These are phyloP conservation scores for Nemotelus nigrinus DNA, from an alignment of 2,888 invertebrate species.

Conservation along the genomic window DNA sequence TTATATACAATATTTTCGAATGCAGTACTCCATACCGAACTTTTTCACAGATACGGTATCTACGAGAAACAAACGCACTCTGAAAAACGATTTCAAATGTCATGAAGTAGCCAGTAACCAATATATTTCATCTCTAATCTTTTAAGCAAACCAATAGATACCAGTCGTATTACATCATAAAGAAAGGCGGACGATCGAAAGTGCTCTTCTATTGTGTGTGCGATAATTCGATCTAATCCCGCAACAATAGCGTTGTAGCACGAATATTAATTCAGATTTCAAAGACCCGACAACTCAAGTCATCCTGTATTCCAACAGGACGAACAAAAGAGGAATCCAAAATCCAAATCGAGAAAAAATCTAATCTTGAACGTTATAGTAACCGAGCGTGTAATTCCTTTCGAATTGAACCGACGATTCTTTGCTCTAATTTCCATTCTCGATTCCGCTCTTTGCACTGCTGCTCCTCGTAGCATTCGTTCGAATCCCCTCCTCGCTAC, in stretches of 20 bases:
- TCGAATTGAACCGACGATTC: conserved; percentile 2
- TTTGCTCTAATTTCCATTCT: conserved; percentile 27
- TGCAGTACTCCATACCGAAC: no score
- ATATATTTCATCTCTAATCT: conserved; percentile 30
- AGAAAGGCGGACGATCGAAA: conserved; percentile 18
- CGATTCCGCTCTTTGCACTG: conserved; percentile 27
- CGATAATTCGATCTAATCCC: conserved; percentile 44
- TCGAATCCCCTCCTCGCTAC: neutral
- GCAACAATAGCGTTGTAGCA: conserved; percentile 39
- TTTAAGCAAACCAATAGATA: conserved; percentile 33
- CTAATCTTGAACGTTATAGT: conserved; percentile 38
- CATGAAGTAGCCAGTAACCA: neutral
- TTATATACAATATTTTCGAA: no score
- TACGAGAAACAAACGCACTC: no score
- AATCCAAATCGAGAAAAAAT: conserved; percentile 26
- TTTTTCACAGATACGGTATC: no score
- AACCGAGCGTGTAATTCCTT: conserved; percentile 43
- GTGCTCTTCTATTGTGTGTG: conserved; percentile 43
- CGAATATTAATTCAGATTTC: conserved; percentile 42
- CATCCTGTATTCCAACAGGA: conserved; percentile 11
- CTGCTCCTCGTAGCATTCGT: neutral
- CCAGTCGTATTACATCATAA: conserved; percentile 22
- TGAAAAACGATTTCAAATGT: no score
- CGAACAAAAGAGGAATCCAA: conserved; percentile 15
- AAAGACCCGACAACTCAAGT: conserved; percentile 10